A percentile compares a stretch with the other conserved stretches of the same genome.
phyloP scores from a whole-genome alignment of 1,140 invertebrate genomes.

The Drosophila arawakana region DNA sequence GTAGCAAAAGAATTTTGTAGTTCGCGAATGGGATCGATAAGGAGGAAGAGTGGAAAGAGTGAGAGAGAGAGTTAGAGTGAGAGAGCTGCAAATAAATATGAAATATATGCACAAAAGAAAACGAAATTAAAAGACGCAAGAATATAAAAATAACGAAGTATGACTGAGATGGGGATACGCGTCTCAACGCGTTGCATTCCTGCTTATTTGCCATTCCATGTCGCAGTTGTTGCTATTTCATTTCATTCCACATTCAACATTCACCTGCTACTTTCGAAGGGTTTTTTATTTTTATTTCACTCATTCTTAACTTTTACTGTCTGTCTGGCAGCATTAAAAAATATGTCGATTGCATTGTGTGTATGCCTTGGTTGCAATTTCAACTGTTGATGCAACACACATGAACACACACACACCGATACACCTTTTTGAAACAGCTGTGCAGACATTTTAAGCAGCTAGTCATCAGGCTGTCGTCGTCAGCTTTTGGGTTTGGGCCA shows the following conservation, averaged over 20 bases:
- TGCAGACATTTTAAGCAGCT: constrained; percentile 80
- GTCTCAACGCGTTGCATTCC: constrained; percentile 17
- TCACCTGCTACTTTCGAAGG: constrained; percentile 63
- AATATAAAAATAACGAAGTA: constrained; percentile 18
- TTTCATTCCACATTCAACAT: constrained; percentile 40
- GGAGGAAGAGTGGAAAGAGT: not conserved
- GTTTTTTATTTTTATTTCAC: not conserved
- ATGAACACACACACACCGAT: constrained; percentile 21
- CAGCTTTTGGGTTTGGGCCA: constrained; percentile 19
- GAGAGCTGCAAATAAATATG: constrained; percentile 55
- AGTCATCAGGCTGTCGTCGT: constrained; percentile 59
- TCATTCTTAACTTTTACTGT: constrained; percentile 20
- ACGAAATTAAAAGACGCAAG: constrained; percentile 77
- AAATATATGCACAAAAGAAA: constrained; percentile 69
- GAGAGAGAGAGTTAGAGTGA: constrained; percentile 24
- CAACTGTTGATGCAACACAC: constrained; percentile 76
- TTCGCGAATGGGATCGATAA: constrained; percentile 25
- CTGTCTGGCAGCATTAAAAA: constrained; percentile 50
- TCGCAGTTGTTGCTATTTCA: constrained; percentile 2
- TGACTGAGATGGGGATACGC: not conserved
- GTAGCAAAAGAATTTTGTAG: not conserved
- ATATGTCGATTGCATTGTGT: constrained; percentile 59
- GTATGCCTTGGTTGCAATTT: constrained; percentile 51
- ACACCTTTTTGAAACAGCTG: constrained; percentile 63
- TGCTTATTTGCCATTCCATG: constrained; percentile 17